These are phyloP conservation scores for Antechinus stuartii DNA, from an alignment of 2,113 vertebrate species.

Conservation along the genomic window DNA sequence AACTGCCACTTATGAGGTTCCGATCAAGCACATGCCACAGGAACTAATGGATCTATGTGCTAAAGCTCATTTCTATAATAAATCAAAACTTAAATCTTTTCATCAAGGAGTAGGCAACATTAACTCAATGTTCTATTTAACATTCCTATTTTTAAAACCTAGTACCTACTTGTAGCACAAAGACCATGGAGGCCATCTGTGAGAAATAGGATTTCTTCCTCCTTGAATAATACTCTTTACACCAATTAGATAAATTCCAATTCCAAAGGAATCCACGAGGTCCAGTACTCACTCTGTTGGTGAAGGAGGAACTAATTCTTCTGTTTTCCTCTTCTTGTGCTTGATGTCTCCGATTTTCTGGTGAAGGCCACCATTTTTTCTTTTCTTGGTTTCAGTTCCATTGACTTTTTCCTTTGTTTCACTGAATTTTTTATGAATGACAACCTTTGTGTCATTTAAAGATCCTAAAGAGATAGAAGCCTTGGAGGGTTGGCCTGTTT, in stretches of 20 bases:
- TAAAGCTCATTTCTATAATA: background rate
- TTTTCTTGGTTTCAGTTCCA: constrained; percentile 64
- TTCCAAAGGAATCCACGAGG: fast-evolving
- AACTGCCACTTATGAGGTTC: background rate
- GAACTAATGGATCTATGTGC: background rate
- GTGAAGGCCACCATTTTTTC: background rate
- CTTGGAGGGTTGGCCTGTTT: fast-evolving
- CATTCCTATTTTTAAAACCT: background rate
- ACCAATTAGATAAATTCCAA: background rate
- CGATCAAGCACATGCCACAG: background rate
- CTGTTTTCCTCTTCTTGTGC: constrained; percentile 83
- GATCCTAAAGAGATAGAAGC: fast-evolving
- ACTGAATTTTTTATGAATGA: background rate
- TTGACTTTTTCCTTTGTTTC: background rate
- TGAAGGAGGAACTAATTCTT: constrained; percentile 24
- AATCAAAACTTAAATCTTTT: background rate
- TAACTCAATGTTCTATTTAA: background rate
- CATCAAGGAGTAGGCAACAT: background rate
- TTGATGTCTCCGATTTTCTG: constrained; percentile 49
- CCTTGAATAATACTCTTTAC: background rate
- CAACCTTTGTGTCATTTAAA: background rate
- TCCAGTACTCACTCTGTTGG: constrained; percentile 86
- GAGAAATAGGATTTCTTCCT: background rate
- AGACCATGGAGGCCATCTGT: background rate
- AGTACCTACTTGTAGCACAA: background rate